A percentile compares a stretch with the other conserved stretches of the same genome.
These are phyloP conservation scores for Danio kyathit DNA, from an alignment of 2,797 vertebrate genomes.

Conservation along the genomic window DNA sequence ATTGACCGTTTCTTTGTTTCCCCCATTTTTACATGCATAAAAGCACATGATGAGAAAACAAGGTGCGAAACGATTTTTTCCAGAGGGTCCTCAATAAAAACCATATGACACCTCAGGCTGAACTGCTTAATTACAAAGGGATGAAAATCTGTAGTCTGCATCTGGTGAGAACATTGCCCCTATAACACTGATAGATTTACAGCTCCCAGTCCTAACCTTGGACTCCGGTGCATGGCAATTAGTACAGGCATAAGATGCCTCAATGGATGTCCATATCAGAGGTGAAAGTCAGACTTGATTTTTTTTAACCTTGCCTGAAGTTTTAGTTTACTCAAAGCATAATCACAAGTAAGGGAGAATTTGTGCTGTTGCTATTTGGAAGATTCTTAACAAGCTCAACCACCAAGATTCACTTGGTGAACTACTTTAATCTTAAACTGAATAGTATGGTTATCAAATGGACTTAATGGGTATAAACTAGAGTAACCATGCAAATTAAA, in stretches of 20 bases:
- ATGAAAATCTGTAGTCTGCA: conserved; percentile 86
- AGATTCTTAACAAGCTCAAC: background rate
- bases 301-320: conserved; percentile 59
- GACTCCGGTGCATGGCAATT: conserved; percentile 80
- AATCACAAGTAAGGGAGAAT: background rate
- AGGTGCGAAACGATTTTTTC: conserved; percentile 80
- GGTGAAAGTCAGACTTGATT: conserved; percentile 65
- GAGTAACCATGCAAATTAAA: background rate
- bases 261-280: conserved; percentile 72
- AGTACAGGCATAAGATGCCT: conserved; percentile 73
- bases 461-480: background rate
- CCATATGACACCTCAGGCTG: conserved; percentile 81
- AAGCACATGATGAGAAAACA: conserved; percentile 83
- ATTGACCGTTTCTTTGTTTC: conserved; percentile 65
- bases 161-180: conserved; percentile 86
- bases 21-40: conserved; percentile 72
- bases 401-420: background rate
- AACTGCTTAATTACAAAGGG: conserved; percentile 87
- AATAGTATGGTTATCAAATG: background rate
- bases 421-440: background rate
- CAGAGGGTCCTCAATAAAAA: conserved; percentile 79
- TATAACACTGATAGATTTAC: conserved; percentile 84
- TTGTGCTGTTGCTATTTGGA: background rate
- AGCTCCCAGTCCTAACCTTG: conserved; percentile 78
- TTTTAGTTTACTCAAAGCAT: conserved; percentile 43